Percentiles rank a stretch among this genome's conserved stretches.
Conservation (phyloP, 2,888 invertebrate genomes). For the Epirrhoe tristata region DNA sequence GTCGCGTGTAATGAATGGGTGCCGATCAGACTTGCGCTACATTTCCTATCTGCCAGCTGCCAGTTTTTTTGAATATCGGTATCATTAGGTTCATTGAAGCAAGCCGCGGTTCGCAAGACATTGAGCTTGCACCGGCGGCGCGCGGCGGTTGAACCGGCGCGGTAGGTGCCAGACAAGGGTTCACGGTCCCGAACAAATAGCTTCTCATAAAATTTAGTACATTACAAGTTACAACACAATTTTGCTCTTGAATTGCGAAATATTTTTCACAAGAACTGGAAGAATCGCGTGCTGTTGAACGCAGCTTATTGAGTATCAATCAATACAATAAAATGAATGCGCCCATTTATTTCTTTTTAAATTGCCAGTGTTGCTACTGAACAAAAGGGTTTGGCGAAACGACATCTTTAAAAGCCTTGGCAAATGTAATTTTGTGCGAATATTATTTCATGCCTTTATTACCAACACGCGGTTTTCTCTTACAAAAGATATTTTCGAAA, state of each 20-base stretch:
- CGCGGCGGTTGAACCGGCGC: slow-evolving; percentile 24
- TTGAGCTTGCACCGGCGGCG: slow-evolving; percentile 3
- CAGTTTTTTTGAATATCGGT: slow-evolving; percentile 52
- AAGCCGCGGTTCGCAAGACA: slow-evolving; percentile 11
- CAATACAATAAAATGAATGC: slow-evolving; percentile 56
- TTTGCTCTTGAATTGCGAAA: slow-evolving; percentile 36
- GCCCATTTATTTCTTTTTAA: slow-evolving; percentile 59
- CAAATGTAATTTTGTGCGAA: slow-evolving; percentile 61
- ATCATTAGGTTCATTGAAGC: slow-evolving; percentile 29
- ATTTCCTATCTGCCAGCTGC: slow-evolving; percentile 60
- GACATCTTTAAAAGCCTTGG: slow-evolving; percentile 67
- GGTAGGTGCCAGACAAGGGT: slow-evolving; percentile 36
- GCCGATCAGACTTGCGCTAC: slow-evolving; percentile 47
- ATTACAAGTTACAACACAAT: slow-evolving; percentile 22
- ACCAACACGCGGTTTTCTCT: slow-evolving; percentile 56
- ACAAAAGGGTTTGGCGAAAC: slow-evolving; percentile 65
- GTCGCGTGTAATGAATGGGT: slow-evolving; percentile 70
- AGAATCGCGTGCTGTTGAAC: slow-evolving; percentile 52
- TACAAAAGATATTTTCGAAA: slow-evolving; percentile 55
- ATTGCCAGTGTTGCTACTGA: slow-evolving; percentile 55
- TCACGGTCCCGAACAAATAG: slow-evolving; percentile 23
- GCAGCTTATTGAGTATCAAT: slow-evolving; percentile 44
- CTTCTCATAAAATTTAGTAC: slow-evolving; percentile 25
- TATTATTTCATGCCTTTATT: slow-evolving; percentile 60
- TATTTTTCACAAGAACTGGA: slow-evolving; percentile 26